Evolutionary conservation across 2,888 invertebrate genomes (phyloP).

Genomic region (Aproaerema taeniolella): DNA sequence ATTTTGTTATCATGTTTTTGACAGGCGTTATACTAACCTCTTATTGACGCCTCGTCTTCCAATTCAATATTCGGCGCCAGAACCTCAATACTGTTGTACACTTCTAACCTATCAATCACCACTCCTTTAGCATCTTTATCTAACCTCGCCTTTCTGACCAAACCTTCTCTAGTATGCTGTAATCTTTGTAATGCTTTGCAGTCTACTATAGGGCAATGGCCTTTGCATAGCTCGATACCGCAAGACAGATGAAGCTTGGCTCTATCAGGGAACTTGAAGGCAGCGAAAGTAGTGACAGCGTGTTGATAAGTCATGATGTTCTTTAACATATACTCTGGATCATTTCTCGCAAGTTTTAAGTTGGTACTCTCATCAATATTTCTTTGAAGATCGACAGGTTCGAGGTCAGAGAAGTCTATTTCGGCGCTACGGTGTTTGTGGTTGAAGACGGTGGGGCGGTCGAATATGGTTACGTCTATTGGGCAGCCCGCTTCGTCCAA

Average conservation of each 20-base stretch:
- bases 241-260: conserved; percentile 88
- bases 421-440: conserved; percentile 55
- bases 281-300: conserved; percentile 82
- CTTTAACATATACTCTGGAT: conserved; percentile 58
- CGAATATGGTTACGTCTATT: conserved; percentile 81
- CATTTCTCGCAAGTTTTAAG: conserved; percentile 44
- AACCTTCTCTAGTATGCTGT: conserved; percentile 63
- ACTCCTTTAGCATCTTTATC: conserved; percentile 75
- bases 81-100: conserved; percentile 89
- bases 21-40: too few species aligned
- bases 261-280: conserved; percentile 89
- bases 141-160: conserved; percentile 61
- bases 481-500: conserved; percentile 86
- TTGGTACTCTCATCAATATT: conserved; percentile 46
- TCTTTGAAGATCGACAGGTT: conserved; percentile 46
- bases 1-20: too few species aligned
- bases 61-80: conserved; percentile 86
- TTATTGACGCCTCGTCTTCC: conserved; percentile 77
- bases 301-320: conserved; percentile 73
- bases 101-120: conserved; percentile 81
- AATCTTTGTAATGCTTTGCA: conserved; percentile 62
- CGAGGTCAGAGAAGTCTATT: conserved; percentile 55
- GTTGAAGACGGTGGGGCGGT: conserved; percentile 64
- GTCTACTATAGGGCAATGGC: conserved; percentile 81
- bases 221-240: conserved; percentile 85